Base-by-base conservation (phyloP, 2,797 vertebrate species). In the Dendrocincla tyrannina region DNA sequence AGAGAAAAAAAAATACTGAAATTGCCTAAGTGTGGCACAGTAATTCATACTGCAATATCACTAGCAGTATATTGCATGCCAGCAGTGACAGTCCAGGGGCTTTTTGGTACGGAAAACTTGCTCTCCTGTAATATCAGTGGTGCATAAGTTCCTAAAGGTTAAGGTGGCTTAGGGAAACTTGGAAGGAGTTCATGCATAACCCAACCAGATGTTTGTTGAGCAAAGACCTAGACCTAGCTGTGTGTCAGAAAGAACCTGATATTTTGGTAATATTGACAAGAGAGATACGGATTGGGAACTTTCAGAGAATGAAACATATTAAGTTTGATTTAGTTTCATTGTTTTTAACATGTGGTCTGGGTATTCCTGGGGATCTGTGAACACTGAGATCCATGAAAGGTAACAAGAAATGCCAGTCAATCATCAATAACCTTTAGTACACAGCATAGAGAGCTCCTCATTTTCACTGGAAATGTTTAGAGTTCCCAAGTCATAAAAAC, bases 401-500 rank as follows among this genome's bases (percentile, higher is more conserved):
- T 60, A 88, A 64, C 46, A 50, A 68, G 58, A 68, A 41, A 84
- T 1, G 3, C 10, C 53, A 28, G 41, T 67, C 85, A 70, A 41
- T n/a, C 87, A 85, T 42, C 87, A 77, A 0, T 12, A 52, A 86
- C 24, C 10, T 80, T 75, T 69, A 32, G 14, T 19, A n/a, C 30
- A 32, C 0, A 5, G 18, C 56, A 37, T 7, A 56, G 67, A 74
- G 75, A 83, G 35, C 56, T 70, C 63, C 78, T 70, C 0, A 0
- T 53, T 92, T 74, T 58, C 60, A 75, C 37, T 42, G 75, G 56
- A 88, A 88, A 93, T 2, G 4, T 74, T 89, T 42, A 72, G 37
- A 27, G 13, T 72, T 93, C 89, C 66, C 79, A 85, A 80, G 66
- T 17, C 76, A 93, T 72, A 90, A 88, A 95, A 94, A 60, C 79